These are phyloP conservation scores for Podarcis siculus DNA, from an alignment of 2,797 vertebrate species.

Conservation along the genomic window DNA sequence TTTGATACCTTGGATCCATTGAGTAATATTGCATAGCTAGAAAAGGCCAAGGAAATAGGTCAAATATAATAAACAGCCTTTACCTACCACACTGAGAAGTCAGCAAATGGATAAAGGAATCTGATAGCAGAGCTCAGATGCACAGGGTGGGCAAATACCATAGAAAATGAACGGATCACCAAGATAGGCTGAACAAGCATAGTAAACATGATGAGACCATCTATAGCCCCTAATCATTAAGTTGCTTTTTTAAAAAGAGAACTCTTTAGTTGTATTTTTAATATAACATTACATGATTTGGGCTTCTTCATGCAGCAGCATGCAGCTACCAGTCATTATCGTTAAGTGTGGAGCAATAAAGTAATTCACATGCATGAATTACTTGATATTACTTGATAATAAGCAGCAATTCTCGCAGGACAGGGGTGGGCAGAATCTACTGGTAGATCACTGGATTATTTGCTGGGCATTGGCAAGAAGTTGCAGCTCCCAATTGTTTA, in stretches of 20 bases:
- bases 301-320: neutral
- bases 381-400: neutral
- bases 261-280: neutral
- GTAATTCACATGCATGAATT: neutral
- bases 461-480: neutral
- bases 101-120: neutral
- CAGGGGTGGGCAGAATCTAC: neutral
- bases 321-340: neutral
- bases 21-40: neutral
- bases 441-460: neutral
- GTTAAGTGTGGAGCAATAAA: neutral
- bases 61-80: conserved; percentile 17
- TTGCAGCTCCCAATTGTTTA: neutral
- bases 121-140: neutral
- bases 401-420: neutral
- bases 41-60: conserved; percentile 3
- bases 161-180: conserved; percentile 17
- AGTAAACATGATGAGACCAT: conserved; percentile 17
- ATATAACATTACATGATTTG: neutral
- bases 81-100: conserved; percentile 20
- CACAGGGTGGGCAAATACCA: conserved; percentile 12
- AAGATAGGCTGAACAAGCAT: conserved; percentile 22
- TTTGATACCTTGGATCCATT: conserved; percentile 13
- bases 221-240: conserved; percentile 8
- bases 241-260: neutral